These are phyloP conservation scores for Falco concolor DNA, from an alignment of 2,797 vertebrate genomes.

Conservation along the genomic window DNA sequence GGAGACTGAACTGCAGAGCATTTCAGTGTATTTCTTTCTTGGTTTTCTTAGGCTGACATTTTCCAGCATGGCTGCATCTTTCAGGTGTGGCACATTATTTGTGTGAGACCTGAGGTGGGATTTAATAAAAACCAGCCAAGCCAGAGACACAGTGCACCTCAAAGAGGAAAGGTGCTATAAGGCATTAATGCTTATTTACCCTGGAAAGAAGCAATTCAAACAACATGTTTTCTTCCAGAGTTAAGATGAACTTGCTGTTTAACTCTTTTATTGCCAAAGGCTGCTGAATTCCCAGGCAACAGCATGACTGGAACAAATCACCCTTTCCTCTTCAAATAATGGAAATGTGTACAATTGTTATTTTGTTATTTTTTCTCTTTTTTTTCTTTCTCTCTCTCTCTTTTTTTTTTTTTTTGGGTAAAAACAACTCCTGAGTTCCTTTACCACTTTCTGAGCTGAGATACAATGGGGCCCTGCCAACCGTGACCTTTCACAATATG, in stretches of 20 bases:
- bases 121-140: background rate
- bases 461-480: background rate
- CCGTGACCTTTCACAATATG: background rate
- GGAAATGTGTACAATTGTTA: slow-evolving; percentile 9
- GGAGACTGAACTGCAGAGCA: background rate
- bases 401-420: background rate
- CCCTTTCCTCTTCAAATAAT: slow-evolving; percentile 35
- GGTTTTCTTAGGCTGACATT: background rate
- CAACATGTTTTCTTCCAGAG: background rate
- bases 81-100: background rate
- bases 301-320: background rate
- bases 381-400: too few relatives aligned
- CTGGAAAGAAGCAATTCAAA: background rate
- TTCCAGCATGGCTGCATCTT: background rate
- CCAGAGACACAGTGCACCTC: background rate
- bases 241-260: background rate
- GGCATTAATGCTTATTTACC: background rate
- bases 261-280: background rate
- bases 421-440: slow-evolving; percentile 11
- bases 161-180: background rate
- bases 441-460: background rate
- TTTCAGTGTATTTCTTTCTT: background rate
- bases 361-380: background rate
- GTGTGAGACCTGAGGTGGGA: background rate
- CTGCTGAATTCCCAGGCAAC: background rate